phyloP scores from a whole-genome alignment of 2,113 vertebrate genomes.

The Nesoenas mayeri region DNA sequence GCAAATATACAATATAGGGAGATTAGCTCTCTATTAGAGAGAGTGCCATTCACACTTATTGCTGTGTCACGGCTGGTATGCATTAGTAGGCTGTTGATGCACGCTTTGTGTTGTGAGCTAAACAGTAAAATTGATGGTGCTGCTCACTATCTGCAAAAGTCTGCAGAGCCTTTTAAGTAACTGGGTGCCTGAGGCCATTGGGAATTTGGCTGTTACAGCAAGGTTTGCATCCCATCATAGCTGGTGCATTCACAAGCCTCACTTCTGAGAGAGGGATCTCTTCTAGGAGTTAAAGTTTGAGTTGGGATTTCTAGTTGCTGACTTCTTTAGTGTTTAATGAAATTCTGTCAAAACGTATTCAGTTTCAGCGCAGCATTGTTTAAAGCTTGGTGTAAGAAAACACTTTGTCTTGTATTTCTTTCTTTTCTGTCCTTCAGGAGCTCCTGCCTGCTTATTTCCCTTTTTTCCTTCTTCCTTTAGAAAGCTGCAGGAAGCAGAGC shows the following conservation, averaged over 20 bases:
- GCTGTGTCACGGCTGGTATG: not conserved
- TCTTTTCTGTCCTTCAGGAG: not conserved
- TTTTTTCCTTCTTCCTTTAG: not conserved
- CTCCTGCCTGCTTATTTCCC: not conserved
- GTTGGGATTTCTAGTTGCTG: not conserved
- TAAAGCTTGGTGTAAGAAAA: not conserved
- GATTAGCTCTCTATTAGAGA: not conserved
- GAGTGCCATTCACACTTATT: not conserved
- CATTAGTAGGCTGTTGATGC: not conserved
- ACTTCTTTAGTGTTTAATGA: not conserved
- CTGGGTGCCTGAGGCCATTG: not conserved
- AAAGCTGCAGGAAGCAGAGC: not conserved
- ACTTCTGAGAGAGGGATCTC: not conserved
- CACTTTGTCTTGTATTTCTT: not conserved
- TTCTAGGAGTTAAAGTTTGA: not conserved
- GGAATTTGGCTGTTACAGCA: not conserved
- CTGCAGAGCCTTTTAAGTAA: not conserved
- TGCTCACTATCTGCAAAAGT: not conserved
- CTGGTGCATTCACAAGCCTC: not conserved
- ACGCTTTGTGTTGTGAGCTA: not conserved
- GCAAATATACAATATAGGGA: not conserved
- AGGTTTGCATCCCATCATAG: not conserved
- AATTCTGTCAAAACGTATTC: not conserved
- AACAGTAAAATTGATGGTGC: not conserved
- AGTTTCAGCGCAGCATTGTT: not conserved